A percentile compares a stretch with the other conserved stretches of the same genome.
phyloP scores from a whole-genome alignment of 2,113 vertebrate species.

The Bufo gargarizans region DNA sequence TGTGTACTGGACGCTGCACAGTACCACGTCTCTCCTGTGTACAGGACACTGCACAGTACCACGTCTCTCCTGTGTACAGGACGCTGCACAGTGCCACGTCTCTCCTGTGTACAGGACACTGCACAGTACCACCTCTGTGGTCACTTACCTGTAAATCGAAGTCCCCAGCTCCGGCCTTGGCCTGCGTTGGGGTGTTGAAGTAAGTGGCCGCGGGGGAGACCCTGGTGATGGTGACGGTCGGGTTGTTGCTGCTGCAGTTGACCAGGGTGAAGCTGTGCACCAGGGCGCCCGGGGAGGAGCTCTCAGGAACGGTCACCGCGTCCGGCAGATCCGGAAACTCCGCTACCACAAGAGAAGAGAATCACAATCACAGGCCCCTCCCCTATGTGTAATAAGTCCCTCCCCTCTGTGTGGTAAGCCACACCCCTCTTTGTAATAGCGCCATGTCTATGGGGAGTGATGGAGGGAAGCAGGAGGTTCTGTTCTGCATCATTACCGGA shows the following conservation, averaged over 20 bases:
- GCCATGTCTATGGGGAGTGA: background rate
- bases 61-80: too few species aligned
- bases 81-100: too few species aligned
- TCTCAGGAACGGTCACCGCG: constrained; percentile 65
- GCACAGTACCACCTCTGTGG: background rate
- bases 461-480: background rate
- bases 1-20: too few species aligned
- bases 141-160: constrained; percentile 58
- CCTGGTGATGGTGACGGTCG: constrained; percentile 52
- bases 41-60: too few species aligned
- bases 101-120: background rate
- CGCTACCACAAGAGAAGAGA: background rate
- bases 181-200: constrained; percentile 65
- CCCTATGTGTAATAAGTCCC: background rate
- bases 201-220: constrained; percentile 61
- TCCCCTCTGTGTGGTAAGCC: background rate
- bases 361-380: background rate
- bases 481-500: too few species aligned
- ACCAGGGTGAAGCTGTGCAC: constrained; percentile 62
- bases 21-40: too few species aligned
- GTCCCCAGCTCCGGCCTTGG: background rate
- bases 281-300: rapidly evolving
- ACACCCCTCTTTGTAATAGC: too few species aligned
- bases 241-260: constrained; percentile 62
- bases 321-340: constrained; percentile 59